Conservation (phyloP, 2,888 invertebrate genomes). For the Melikaiella ostensackeni region DNA sequence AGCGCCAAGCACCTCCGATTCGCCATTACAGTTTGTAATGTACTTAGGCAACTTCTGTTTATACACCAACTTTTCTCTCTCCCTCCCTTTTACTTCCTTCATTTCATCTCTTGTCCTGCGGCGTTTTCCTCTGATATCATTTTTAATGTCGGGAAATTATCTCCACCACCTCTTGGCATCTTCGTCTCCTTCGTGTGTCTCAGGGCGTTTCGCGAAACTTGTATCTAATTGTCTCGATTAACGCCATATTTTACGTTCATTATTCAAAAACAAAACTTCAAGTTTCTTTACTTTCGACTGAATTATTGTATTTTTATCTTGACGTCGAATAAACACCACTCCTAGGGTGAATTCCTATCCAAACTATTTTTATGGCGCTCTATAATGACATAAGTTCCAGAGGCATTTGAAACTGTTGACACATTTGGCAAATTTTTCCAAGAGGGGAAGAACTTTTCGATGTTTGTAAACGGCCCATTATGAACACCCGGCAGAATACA, state of each 20-base stretch:
- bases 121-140: constrained; percentile 72
- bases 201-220: constrained; percentile 35
- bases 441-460: constrained; percentile 30
- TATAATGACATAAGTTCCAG: constrained; percentile 31
- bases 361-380: constrained; percentile 14
- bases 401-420: constrained; percentile 37
- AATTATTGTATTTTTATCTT: neutral
- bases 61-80: constrained; percentile 74
- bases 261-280: constrained; percentile 17
- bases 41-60: constrained; percentile 77
- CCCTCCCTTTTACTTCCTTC: constrained; percentile 53
- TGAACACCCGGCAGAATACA: constrained; percentile 29
- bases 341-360: neutral
- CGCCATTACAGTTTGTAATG: constrained; percentile 77
- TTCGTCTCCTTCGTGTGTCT: constrained; percentile 29
- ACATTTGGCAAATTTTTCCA: constrained; percentile 37
- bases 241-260: constrained; percentile 2
- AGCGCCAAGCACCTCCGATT: constrained; percentile 69
- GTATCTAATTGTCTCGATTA: constrained; percentile 36
- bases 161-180: constrained; percentile 58
- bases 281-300: neutral
- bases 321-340: neutral
- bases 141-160: constrained; percentile 76
- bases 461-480: constrained; percentile 22
- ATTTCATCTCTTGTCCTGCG: constrained; percentile 69